Conservation (phyloP, 2,888 invertebrate species). For the Plebejus anna region DNA sequence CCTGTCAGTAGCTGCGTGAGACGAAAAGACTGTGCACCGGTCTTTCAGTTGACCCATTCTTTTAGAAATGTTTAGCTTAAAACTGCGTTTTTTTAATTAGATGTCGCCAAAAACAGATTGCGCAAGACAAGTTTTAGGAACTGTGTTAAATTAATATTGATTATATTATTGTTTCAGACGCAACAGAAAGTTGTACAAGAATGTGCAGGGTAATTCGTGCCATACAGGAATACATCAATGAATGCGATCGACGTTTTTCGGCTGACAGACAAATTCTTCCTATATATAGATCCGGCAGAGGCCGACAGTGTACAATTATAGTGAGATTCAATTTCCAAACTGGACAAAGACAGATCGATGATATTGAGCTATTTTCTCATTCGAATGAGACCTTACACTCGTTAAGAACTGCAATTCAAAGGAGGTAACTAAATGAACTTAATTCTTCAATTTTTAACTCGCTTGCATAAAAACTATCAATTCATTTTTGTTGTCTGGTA, state of each 20-base stretch:
- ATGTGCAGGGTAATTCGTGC: conserved; percentile 97
- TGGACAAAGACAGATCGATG: conserved; percentile 92
- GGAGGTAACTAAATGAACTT: conserved; percentile 61
- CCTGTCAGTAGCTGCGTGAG: no score
- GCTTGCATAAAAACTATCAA: background rate
- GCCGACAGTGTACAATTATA: conserved; percentile 92
- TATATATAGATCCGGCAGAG: conserved; percentile 92
- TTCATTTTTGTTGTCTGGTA: no score
- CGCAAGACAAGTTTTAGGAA: no score
- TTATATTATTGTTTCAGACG: conserved; percentile 49
- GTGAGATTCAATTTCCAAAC: conserved; percentile 90
- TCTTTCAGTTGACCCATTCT: no score
- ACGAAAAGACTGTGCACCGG: no score
- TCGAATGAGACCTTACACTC: conserved; percentile 95
- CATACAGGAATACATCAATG: conserved; percentile 95
- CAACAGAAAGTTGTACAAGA: conserved; percentile 73
- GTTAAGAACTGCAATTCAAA: conserved; percentile 87
- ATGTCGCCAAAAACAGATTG: no score
- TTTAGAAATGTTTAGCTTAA: no score
- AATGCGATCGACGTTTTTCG: conserved; percentile 93
- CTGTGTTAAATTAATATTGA: background rate
- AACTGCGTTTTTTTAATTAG: no score
- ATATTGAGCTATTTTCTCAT: conserved; percentile 95
- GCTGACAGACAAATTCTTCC: conserved; percentile 94
- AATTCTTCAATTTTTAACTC: no score